Percentiles rank a stretch among this genome's conserved stretches.
These are phyloP conservation scores for Nasonia longicornis DNA, from an alignment of 1,140 invertebrate genomes.

Conservation along the genomic window DNA sequence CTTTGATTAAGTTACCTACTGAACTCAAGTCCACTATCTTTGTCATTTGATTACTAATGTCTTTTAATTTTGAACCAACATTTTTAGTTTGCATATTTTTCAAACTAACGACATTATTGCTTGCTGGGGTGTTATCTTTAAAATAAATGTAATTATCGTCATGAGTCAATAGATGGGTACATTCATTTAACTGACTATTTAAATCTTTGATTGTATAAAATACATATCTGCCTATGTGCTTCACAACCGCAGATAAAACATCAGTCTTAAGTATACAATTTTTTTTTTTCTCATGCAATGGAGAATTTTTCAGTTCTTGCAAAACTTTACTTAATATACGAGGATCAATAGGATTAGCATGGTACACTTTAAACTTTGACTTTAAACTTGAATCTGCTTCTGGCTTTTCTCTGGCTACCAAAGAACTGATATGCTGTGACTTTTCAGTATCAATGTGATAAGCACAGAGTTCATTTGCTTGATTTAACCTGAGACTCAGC, in stretches of 20 bases:
- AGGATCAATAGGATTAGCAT: constrained; percentile 17
- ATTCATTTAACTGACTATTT: constrained; percentile 29
- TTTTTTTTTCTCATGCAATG: not conserved
- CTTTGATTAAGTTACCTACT: constrained; percentile 44
- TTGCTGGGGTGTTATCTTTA: constrained; percentile 13
- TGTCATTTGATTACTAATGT: not conserved
- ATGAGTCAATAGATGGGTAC: constrained; percentile 14
- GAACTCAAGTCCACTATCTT: not conserved
- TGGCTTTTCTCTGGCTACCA: constrained; percentile 52
- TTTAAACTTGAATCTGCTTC: not conserved
- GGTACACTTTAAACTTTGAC: not conserved
- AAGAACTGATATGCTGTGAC: constrained; percentile 52
- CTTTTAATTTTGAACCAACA: not conserved
- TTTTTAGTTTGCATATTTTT: not conserved
- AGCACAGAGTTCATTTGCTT: constrained; percentile 37
- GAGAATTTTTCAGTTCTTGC: not conserved
- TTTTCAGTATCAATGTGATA: constrained; percentile 51
- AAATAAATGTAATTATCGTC: constrained; percentile 28
- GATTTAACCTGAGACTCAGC: constrained; percentile 29
- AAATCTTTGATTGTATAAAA: constrained; percentile 28
- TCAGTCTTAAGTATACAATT: constrained; percentile 1
- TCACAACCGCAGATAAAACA: constrained; percentile 19
- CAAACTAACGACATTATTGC: not conserved
- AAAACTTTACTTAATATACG: constrained; percentile 24
- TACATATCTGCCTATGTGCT: not conserved